Base-by-base conservation (phyloP, 2,888 invertebrate species). In the Seladonia tumulorum region DNA sequence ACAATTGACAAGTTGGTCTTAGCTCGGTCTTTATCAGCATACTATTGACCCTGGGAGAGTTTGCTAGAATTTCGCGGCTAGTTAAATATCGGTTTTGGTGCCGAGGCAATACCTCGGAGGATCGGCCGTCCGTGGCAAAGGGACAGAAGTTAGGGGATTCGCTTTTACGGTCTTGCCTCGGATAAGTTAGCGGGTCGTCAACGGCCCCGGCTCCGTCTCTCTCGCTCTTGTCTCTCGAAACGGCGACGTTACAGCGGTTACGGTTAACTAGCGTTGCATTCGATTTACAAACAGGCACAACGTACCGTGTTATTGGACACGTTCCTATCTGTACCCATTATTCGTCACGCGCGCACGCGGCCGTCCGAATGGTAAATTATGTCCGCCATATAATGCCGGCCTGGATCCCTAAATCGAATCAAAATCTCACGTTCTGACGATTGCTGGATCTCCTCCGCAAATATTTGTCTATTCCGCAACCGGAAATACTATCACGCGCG, bases 401-500 rank as follows among this genome's bases (percentile, higher is more conserved):
- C 70, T 14, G 78, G 77, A 87, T 82, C 86, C 78, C 72, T 77
- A 87, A 88, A 90, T 90, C 88, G 86, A 90, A 90, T 90, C 89
- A 90, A 90, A 90, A 88, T 89, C 86, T 90, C 87, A 84, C 85
- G 89, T 81, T 66, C 63, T 79, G 53, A 71, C 89, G 81, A 89
- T 85, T 76, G 83, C 5, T n/a, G 42, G 70, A 16, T 71, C 66
- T 39, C 35, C 47, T 76, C 49, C 47, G 63, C 83, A 84, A 89
- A 88, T 90, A 85, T 90, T 90, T 88, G 83, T 71, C 57, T 75
- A 63, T 8, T 66, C 29, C 76, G n/a, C n/a, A 35, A 57, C 66
- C 45, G 14, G 35, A 49, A 74, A 63, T 66, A 68, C 35, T 39
- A 68, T 68, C 66, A 68, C 66, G 66, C 39, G 66, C 66, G 29